Percentiles rank a stretch among this genome's conserved stretches.
Conservation (phyloP, 2,113 vertebrate genomes). For the Scophthalmus maximus region DNA sequence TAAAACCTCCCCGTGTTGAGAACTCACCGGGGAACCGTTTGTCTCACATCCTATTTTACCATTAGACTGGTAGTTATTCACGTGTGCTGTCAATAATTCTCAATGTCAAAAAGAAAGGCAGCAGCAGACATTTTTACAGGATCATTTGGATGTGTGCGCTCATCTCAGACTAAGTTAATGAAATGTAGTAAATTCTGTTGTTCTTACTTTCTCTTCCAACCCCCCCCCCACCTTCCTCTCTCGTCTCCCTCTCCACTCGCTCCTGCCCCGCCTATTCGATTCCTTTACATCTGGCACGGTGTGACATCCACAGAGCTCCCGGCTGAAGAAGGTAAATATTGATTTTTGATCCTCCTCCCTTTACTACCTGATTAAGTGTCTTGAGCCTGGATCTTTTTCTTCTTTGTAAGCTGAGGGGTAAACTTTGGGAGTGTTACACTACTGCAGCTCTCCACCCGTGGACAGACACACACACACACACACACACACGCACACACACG, state of each 20-base stretch:
- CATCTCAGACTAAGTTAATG: conserved; percentile 41
- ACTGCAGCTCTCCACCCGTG: conserved; percentile 21
- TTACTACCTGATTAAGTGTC: conserved; percentile 60
- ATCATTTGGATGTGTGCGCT: neutral
- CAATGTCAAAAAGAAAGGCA: neutral
- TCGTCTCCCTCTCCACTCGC: neutral
- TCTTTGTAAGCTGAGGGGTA: conserved; percentile 48
- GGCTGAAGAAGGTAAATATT: conserved; percentile 89
- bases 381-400: conserved; percentile 42
- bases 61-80: conserved; percentile 1
- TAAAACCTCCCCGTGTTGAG: neutral
- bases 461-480: conserved; percentile 3
- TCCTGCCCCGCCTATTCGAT: conserved; percentile 23
- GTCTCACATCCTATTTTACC: neutral
- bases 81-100: neutral
- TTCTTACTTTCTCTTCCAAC: conserved; percentile 52
- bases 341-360: conserved; percentile 72
- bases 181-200: conserved; percentile 64
- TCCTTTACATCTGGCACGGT: conserved; percentile 52
- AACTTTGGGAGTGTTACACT: conserved; percentile 49
- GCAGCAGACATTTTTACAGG: conserved; percentile 1
- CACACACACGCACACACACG: conserved; percentile 36
- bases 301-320: conserved; percentile 83
- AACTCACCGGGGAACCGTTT: neutral
- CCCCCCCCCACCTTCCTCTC: conserved; percentile 10